Base-by-base conservation (phyloP, 2,888 invertebrate species). In the Aproaerema taeniolella region DNA sequence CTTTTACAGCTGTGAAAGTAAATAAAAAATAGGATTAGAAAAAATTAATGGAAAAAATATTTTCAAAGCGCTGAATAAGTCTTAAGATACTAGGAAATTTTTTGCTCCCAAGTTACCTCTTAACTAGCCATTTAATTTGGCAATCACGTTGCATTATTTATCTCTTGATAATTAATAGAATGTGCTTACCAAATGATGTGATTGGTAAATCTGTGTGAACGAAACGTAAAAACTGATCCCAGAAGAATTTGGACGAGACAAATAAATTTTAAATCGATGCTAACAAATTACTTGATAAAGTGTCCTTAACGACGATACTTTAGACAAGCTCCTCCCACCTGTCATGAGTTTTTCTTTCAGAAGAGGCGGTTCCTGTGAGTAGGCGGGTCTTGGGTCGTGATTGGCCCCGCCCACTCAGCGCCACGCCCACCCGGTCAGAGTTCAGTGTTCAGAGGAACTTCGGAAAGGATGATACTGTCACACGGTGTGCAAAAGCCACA, bases 271-370 rank as follows among this genome's bases (percentile, higher is more conserved):
- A 74, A 69, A 77, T 81, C 64, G 77, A 76, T 69, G 67, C 67
- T 71, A 76, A 83, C 85, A 82, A 85, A 83, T 83, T 80, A 82
- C 78, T 82, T 82, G 81, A 76, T 79, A 81, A 82, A 85, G 76
- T 82, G 67, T 83, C 74, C 79, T 80, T 79, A 80, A 75, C 80
- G 68, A 70, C 67, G 70, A 80, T 79, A 74, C 77, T 82, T 81
- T 66, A 78, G 62, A 38, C 44, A 45, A 36, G 55, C 60, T 39
- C 71, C 86, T 63, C 86, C 86, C 72, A 79, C 74, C 74, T 82
- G 82, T 76, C 80, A 78, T 59, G 47, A 43, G 71, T 75, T 81
- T 80, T 81, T 74, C 16, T 58, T 55, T 45, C 48, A 51, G 48
- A 53, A 40, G 43, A 58, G 80, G 77, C 70, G 78, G 76, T 49